Conservation (phyloP, 2,113 vertebrate genomes). For the Regulus satrapa region DNA sequence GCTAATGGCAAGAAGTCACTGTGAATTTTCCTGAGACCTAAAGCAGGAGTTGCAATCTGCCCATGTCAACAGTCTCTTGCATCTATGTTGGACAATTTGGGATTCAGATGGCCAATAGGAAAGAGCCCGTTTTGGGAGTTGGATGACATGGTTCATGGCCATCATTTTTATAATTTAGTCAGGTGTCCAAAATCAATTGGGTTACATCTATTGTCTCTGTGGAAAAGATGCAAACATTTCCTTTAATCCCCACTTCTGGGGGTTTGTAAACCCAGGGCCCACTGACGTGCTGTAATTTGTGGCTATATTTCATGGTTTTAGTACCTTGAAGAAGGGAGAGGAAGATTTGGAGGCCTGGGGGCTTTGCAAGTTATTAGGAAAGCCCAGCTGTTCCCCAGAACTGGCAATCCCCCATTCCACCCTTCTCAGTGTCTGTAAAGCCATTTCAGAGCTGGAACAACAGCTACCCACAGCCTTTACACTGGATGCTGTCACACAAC, state of each 20-base stretch:
- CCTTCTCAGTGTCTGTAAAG: neutral
- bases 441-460: neutral
- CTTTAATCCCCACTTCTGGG: neutral
- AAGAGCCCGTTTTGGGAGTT: neutral
- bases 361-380: neutral
- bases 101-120: neutral
- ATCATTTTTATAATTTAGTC: neutral
- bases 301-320: neutral
- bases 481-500: neutral
- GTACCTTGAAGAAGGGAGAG: neutral
- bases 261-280: neutral
- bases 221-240: neutral
- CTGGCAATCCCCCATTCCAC: neutral
- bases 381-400: neutral
- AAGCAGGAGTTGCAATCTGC: neutral
- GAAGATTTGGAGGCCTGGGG: neutral
- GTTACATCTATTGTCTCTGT: neutral
- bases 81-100: neutral
- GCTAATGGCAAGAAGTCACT: neutral
- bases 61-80: neutral
- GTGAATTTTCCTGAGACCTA: neutral
- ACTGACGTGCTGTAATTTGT: neutral
- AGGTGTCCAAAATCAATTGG: neutral
- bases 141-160: neutral
- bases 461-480: neutral